These are phyloP conservation scores for Caenorhabditis macrosperma DNA, from an alignment of 2,888 invertebrate genomes.

Conservation along the genomic window DNA sequence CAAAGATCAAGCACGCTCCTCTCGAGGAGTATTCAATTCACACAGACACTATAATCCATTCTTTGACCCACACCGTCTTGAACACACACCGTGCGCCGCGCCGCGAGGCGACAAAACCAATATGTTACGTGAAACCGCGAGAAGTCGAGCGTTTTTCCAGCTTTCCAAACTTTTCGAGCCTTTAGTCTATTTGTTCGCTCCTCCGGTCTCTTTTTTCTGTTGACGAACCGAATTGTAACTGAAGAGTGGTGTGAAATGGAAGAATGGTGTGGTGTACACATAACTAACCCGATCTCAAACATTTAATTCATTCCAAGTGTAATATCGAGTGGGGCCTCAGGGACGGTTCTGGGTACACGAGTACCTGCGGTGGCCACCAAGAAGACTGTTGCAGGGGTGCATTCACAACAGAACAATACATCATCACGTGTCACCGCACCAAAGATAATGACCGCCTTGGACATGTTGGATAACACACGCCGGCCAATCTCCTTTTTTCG, in stretches of 20 bases:
- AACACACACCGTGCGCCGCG: constrained; percentile 18
- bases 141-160: constrained; percentile 36
- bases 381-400: not conserved
- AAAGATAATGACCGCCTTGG: constrained; percentile 6
- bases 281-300: constrained; percentile 15
- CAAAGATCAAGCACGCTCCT: constrained; percentile 47
- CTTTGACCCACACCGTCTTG: constrained; percentile 50
- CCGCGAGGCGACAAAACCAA: constrained; percentile 47
- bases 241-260: constrained; percentile 13
- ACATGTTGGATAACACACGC: constrained; percentile 25
- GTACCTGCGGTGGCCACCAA: not conserved
- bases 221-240: constrained; percentile 50
- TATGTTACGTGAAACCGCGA: constrained; percentile 59
- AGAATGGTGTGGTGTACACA: not conserved
- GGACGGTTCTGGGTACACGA: not conserved
- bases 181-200: constrained; percentile 19
- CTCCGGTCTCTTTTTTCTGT: constrained; percentile 24
- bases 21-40: not conserved
- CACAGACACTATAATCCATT: constrained; percentile 50
- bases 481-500: constrained; percentile 22
- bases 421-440: constrained; percentile 11
- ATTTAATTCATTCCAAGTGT: constrained; percentile 4
- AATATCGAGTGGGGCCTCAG: not conserved
- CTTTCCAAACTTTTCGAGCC: constrained; percentile 15
- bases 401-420: constrained; percentile 3